Evolutionary conservation across 2,797 vertebrate species (phyloP), one percentile per base, ranked within the genome.

Genomic region (Clamator glandarius): DNA sequence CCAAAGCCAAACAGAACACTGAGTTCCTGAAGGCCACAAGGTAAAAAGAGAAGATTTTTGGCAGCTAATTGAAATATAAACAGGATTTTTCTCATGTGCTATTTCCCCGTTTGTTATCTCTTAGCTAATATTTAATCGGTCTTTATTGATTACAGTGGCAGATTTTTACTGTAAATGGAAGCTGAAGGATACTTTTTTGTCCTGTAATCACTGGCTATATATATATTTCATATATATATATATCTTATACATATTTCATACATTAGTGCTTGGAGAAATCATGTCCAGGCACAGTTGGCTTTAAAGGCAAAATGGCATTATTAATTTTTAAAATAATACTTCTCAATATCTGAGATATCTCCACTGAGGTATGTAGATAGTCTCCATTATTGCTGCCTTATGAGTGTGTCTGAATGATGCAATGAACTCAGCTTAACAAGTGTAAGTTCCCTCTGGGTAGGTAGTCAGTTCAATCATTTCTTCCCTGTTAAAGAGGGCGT

Each of bases 71-170:
- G 54, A 85, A 96, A 82, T 92, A 23, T 51, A 90, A 94, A 18
- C 11, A 41, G 42, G 48, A 24, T n/a, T 68, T 94, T 66, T 81
- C 83, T 9, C 1, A 26, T 83, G 28, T 87, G 63, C 67, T 84
- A 24, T 84, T 97, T 91, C 19, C 11, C 39, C 11, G 7, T 73
- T 96, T 93, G n/a, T 77, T 84, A n/a, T 91, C 78, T 87, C 35
- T 78, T 92, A 12, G 33, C 48, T 90, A 95, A 91, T 97, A 48
- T 93, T 96, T 96, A 97, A 91, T 76, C 91, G 86, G 39, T 10
- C 28, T 92, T 85, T 94, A 91, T 94, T 93, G 95, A 97, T 97
- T 90, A 90, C 42, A 84, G 55, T 87, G 83, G 63, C 44, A 92
- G 50, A 41, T 73, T 89, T 94, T 70, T 93, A 90, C 86, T 75